phyloP scores from a whole-genome alignment of 2,113 vertebrate species.

The Callionymus lyra region DNA sequence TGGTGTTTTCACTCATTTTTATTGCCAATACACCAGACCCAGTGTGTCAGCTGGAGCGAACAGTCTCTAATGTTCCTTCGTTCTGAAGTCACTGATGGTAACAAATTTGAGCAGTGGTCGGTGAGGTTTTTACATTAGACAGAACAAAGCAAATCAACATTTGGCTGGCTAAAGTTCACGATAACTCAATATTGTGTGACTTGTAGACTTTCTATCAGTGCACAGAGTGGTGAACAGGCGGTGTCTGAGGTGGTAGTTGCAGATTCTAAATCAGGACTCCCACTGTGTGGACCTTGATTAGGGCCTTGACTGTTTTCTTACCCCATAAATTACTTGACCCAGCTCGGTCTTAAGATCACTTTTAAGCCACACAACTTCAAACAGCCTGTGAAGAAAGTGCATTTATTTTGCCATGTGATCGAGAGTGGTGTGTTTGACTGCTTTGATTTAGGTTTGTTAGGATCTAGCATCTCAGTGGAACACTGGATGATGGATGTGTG shows the following conservation, averaged over 20 bases:
- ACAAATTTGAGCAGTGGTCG: conserved; percentile 3
- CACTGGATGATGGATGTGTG: too few species aligned
- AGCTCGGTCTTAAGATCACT: conserved; percentile 13
- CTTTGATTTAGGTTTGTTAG: too few species aligned
- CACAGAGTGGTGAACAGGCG: conserved; percentile 11
- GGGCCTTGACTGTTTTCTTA: conserved; percentile 32
- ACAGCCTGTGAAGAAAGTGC: conserved; percentile 8
- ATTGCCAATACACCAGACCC: conserved; percentile 8
- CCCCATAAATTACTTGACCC: conserved; percentile 36
- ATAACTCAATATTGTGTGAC: conserved; percentile 11
- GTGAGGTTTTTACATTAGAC: conserved; percentile 1
- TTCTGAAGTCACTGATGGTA: conserved; percentile 8
- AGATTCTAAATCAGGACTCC: conserved; percentile 40
- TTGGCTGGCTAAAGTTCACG: conserved; percentile 2
- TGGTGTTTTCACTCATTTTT: conserved; percentile 24
- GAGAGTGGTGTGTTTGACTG: conserved; percentile 10
- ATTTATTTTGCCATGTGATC: conserved; percentile 25
- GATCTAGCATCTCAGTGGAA: too few species aligned
- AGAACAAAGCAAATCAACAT: background rate
- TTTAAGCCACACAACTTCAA: conserved; percentile 20
- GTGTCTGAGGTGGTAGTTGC: conserved; percentile 25
- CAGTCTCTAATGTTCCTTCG: conserved; percentile 23
- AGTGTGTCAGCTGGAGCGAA: conserved; percentile 13
- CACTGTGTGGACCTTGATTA: conserved; percentile 40
- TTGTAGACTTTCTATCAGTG: conserved; percentile 7